These are phyloP conservation scores for Drosophila rhopaloa DNA, from an alignment of 1,140 invertebrate species.

Conservation along the genomic window DNA sequence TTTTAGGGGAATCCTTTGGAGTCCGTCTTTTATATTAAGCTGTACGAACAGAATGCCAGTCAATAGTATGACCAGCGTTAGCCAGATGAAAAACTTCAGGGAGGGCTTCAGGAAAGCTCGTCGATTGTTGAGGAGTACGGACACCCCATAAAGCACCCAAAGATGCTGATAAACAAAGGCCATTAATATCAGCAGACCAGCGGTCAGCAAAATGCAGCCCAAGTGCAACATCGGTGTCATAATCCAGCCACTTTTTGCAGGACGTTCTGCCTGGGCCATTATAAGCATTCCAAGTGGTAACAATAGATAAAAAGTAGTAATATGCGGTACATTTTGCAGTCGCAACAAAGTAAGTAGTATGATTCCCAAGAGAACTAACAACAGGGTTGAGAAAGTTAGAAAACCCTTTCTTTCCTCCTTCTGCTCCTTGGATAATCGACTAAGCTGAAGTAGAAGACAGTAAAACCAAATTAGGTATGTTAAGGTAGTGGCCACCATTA, in stretches of 20 bases:
- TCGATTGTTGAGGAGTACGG: slow-evolving; percentile 35
- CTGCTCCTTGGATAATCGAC: background rate
- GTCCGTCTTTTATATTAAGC: background rate
- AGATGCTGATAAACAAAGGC: slow-evolving; percentile 16
- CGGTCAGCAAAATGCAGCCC: slow-evolving; percentile 31
- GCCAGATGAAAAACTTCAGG: slow-evolving; percentile 47
- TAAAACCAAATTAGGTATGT: slow-evolving; percentile 90
- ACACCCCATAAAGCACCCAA: slow-evolving; percentile 33
- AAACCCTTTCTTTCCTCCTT: slow-evolving; percentile 1
- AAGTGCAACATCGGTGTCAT: slow-evolving; percentile 28
- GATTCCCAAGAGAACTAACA: slow-evolving; percentile 10
- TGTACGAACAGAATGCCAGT: slow-evolving; percentile 88
- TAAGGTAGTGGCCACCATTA: slow-evolving; percentile 86
- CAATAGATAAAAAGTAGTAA: slow-evolving; percentile 56
- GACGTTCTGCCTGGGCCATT: slow-evolving; percentile 42
- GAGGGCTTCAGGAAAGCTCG: slow-evolving; percentile 27
- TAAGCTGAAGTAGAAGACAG: slow-evolving; percentile 37
- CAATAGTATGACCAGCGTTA: slow-evolving; percentile 62
- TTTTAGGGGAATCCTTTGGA: slow-evolving; percentile 74
- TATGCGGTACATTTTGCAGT: slow-evolving; percentile 53
- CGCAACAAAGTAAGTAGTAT: slow-evolving; percentile 5
- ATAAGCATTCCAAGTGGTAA: slow-evolving; percentile 59
- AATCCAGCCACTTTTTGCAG: background rate
- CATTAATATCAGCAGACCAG: slow-evolving; percentile 64
- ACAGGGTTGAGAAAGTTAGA: background rate